phyloP scores from a whole-genome alignment of 2,797 vertebrate genomes.

The Centroberyx gerrardi region DNA sequence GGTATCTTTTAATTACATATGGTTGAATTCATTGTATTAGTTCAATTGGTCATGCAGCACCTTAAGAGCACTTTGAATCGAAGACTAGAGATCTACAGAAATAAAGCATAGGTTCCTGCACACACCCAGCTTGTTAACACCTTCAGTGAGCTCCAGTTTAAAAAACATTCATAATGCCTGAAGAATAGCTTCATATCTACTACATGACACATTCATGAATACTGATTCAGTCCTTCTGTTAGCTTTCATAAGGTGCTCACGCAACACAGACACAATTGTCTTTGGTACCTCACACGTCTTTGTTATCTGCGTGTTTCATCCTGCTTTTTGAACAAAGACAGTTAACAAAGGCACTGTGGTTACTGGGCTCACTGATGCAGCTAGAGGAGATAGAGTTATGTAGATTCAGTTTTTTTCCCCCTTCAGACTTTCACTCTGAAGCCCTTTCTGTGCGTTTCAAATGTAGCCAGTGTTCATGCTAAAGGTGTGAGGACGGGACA shows the following conservation, averaged over 20 bases:
- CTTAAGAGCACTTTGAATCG: too few species aligned
- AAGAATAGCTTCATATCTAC: too few species aligned
- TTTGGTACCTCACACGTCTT: background rate
- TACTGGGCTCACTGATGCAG: slow-evolving; percentile 14
- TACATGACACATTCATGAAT: background rate
- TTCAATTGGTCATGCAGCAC: too few species aligned
- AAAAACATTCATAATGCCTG: too few species aligned
- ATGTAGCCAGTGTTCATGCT: slow-evolving; percentile 38
- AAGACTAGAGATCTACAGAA: too few species aligned
- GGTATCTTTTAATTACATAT: too few species aligned
- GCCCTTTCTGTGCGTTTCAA: slow-evolving; percentile 20
- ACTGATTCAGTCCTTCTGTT: background rate
- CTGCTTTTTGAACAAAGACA: background rate
- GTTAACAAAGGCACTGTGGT: slow-evolving; percentile 11
- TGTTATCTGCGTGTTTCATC: background rate
- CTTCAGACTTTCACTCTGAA: slow-evolving; percentile 7
- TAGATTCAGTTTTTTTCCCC: background rate
- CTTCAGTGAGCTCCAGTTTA: too few species aligned
- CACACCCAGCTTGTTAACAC: too few species aligned
- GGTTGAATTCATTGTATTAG: too few species aligned
- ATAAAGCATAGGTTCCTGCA: too few species aligned
- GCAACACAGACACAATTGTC: background rate
- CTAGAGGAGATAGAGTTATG: background rate
- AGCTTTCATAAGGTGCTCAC: too few species aligned
- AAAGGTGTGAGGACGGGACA: slow-evolving; percentile 7